Evolutionary conservation across 2,797 vertebrate species (phyloP).

Genomic region (Mionectes olivaceus): DNA sequence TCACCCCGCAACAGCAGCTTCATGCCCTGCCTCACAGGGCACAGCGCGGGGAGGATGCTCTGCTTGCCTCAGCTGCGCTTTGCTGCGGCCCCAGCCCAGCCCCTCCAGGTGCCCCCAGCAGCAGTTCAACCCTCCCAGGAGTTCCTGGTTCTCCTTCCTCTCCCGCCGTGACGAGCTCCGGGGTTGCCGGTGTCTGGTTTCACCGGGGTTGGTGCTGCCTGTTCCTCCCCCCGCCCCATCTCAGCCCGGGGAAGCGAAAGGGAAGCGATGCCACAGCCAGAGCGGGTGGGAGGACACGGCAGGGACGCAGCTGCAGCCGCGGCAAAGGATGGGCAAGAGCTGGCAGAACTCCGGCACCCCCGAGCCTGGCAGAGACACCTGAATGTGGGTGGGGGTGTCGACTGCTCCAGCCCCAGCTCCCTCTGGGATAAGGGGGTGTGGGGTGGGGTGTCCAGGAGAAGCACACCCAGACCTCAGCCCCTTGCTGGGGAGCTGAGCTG

Average conservation of each 20-base stretch:
- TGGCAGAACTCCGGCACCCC: accelerated
- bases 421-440: accelerated
- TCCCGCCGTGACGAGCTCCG: not conserved
- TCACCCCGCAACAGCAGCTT: not conserved
- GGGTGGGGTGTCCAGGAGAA: not conserved
- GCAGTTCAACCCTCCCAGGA: not conserved
- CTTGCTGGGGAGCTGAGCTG: not conserved
- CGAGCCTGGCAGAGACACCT: accelerated
- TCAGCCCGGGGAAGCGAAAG: not conserved
- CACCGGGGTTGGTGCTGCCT: not conserved
- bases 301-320: not conserved
- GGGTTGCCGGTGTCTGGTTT: not conserved
- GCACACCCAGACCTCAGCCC: not conserved
- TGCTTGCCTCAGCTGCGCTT: not conserved
- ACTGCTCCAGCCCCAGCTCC: not conserved
- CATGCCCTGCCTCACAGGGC: not conserved
- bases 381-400: accelerated
- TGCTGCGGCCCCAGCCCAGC: not conserved
- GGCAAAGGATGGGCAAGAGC: not conserved
- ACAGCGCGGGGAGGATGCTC: not conserved
- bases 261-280: accelerated
- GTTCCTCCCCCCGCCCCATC: not conserved
- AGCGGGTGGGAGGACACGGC: not conserved
- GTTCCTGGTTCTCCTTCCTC: not conserved
- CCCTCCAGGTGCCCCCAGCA: accelerated